Evolutionary conservation across 2,797 vertebrate species (phyloP).

Genomic region (Aeoliscus strigatus): DNA sequence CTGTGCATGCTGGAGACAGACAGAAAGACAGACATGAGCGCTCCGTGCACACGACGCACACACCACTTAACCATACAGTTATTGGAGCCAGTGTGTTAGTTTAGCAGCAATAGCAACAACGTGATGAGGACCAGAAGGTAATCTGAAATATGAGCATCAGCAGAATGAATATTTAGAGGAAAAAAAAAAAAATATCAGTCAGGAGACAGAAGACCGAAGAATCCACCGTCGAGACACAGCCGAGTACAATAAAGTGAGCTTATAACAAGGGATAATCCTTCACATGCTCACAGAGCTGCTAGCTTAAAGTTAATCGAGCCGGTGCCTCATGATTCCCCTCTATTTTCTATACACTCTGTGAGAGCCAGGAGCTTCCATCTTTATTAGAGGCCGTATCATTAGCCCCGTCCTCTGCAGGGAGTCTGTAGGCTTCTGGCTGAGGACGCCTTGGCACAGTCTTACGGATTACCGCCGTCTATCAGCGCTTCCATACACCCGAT

Average conservation of each 20-base stretch:
- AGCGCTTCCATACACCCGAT: constrained; percentile 11
- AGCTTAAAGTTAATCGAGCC: constrained; percentile 59
- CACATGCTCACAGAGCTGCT: constrained; percentile 42
- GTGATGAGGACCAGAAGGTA: constrained; percentile 27
- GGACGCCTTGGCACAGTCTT: constrained; percentile 50
- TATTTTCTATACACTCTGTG: constrained; percentile 47
- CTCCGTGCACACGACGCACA: constrained; percentile 47
- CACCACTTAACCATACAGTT: constrained; percentile 30
- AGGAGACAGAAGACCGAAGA: constrained; percentile 23
- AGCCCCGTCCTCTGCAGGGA: constrained; percentile 54
- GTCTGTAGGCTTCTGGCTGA: constrained; percentile 47
- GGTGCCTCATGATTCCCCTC: constrained; percentile 30
- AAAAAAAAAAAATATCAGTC: constrained; percentile 8
- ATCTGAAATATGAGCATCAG: constrained; percentile 22
- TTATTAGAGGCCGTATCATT: constrained; percentile 62
- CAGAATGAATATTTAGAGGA: constrained; percentile 2
- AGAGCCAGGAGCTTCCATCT: constrained; percentile 47
- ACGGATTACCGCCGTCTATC: constrained; percentile 55
- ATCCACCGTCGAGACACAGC: constrained; percentile 21
- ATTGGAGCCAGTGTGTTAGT: constrained; percentile 42
- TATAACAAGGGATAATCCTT: constrained; percentile 59
- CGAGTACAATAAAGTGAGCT: constrained; percentile 42
- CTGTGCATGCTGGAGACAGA: constrained; percentile 60
- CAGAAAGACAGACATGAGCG: constrained; percentile 32
- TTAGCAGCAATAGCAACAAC: constrained; percentile 26